Percentiles rank a stretch among this genome's conserved stretches.
Conservation (phyloP, 1,140 invertebrate species). For the silkworm (Bombyx mori) region DNA sequence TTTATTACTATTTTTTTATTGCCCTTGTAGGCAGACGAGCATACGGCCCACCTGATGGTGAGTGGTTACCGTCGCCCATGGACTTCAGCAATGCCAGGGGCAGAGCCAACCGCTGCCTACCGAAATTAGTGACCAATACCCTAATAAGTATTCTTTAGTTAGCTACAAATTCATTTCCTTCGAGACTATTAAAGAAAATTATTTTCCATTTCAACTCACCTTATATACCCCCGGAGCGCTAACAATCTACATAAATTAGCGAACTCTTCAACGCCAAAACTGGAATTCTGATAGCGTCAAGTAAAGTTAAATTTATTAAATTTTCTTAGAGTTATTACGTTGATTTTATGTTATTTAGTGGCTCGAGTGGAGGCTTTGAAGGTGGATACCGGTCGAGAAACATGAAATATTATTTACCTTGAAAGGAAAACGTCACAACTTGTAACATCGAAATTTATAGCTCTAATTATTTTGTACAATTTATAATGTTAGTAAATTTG, state of each 20-base stretch:
- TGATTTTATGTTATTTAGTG: slow-evolving; percentile 21
- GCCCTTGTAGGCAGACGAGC: no score
- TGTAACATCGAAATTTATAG: no score
- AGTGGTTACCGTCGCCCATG: no score
- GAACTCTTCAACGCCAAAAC: slow-evolving; percentile 36
- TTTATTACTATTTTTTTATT: no score
- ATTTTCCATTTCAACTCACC: slow-evolving; percentile 41
- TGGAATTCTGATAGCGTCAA: slow-evolving; percentile 31
- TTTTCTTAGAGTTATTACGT: slow-evolving; percentile 22
- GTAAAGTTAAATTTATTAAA: slow-evolving; percentile 32
- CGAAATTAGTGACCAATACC: no score
- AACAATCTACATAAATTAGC: slow-evolving; percentile 58
- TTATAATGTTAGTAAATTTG: no score
- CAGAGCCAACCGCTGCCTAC: no score
- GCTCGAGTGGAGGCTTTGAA: slow-evolving; percentile 3
- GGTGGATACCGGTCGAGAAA: slow-evolving; percentile 1
- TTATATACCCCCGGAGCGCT: slow-evolving; percentile 17
- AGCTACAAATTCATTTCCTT: slow-evolving; percentile 33
- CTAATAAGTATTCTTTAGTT: no score
- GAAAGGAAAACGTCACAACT: background rate
- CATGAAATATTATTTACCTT: slow-evolving; percentile 1
- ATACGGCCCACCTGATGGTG: no score
- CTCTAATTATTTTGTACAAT: no score
- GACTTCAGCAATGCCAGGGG: no score
- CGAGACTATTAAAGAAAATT: slow-evolving; percentile 41